Conservation (phyloP, 2,797 vertebrate genomes). For the Sphenopsis melanotis region DNA sequence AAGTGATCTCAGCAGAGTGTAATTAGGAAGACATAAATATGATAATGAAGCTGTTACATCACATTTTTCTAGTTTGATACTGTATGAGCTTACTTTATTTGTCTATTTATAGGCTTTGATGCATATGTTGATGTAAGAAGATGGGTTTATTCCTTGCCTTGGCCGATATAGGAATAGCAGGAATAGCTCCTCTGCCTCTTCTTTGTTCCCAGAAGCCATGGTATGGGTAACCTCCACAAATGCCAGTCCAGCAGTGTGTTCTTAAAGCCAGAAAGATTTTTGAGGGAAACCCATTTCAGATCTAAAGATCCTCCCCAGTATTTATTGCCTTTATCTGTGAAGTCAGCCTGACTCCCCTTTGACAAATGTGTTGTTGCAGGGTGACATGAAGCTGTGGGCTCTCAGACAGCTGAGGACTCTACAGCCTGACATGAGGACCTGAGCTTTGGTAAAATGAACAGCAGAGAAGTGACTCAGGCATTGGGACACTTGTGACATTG, state of each 20-base stretch:
- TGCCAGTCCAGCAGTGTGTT: rapidly evolving
- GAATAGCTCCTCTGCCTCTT: background rate
- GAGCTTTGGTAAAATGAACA: background rate
- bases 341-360: background rate
- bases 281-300: background rate
- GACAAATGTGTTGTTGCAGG: background rate
- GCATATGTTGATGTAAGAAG: background rate
- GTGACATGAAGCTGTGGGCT: rapidly evolving
- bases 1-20: background rate
- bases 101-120: constrained; percentile 8
- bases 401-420: background rate
- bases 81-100: background rate
- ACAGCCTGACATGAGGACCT: background rate
- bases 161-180: background rate
- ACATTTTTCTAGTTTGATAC: background rate
- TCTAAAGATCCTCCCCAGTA: background rate
- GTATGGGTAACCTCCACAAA: background rate
- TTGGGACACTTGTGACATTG: background rate
- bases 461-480: background rate
- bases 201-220: background rate
- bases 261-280: background rate
- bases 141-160: background rate
- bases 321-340: background rate
- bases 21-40: constrained; percentile 31
- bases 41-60: constrained; percentile 22